phyloP scores from a whole-genome alignment of 2,888 invertebrate species.

The Hyposoter didymator region DNA sequence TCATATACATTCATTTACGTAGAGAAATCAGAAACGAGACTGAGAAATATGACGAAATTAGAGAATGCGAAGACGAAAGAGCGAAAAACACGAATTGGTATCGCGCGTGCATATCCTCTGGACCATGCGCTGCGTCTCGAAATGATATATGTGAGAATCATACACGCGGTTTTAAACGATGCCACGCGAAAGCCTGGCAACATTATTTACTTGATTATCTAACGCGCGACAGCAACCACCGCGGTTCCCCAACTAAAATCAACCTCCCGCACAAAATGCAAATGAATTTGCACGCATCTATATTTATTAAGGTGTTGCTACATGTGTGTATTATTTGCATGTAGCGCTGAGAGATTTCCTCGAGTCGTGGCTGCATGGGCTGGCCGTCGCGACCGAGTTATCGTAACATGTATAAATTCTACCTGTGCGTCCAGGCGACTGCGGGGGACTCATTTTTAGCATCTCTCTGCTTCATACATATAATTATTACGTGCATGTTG shows the following conservation, averaged over 20 bases:
- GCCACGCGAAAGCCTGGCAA: slow-evolving; percentile 15
- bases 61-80: slow-evolving; percentile 11
- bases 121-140: slow-evolving; percentile 19
- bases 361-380: slow-evolving; percentile 6
- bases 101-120: slow-evolving; percentile 9
- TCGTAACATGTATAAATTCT: slow-evolving; percentile 56
- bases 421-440: slow-evolving; percentile 16
- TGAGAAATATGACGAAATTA: slow-evolving; percentile 29
- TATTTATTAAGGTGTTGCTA: slow-evolving; percentile 4
- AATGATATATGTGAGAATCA: background rate
- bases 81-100: slow-evolving; percentile 24
- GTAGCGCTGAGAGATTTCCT: slow-evolving; percentile 29
- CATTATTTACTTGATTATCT: slow-evolving; percentile 50
- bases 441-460: slow-evolving; percentile 22
- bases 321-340: background rate
- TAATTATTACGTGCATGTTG: background rate
- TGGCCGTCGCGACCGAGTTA: slow-evolving; percentile 57
- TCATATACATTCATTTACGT: background rate
- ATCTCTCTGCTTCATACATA: background rate
- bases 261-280: slow-evolving; percentile 12
- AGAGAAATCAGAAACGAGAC: background rate
- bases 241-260: slow-evolving; percentile 21
- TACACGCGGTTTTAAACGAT: background rate
- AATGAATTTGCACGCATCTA: background rate
- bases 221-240: slow-evolving; percentile 31